Evolutionary conservation across 2,113 vertebrate species (phyloP), one percentile per base, ranked within the genome.

Genomic region (Naja naja): DNA sequence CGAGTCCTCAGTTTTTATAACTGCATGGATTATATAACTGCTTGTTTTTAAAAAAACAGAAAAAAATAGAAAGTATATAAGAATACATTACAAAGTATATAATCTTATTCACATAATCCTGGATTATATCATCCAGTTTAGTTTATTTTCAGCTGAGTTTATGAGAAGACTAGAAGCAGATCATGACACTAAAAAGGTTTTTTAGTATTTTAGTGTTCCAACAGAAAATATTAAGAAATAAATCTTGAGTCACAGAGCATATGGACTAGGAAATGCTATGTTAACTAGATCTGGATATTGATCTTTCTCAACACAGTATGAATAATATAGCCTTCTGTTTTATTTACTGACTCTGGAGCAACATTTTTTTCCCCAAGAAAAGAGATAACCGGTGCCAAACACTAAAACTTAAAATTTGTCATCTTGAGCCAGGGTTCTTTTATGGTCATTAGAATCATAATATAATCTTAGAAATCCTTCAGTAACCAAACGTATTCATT

Each of bases 1-100:
- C 91, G 91, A 5, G 92, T 94, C 96, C 92, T 92, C 94, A 95
- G 94, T 93, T 95, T 94, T 86, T 96, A 90, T 95, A 94, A 60
- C 88, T 92, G 93, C 0, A 91, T n/a, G 9, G 54, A 93, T 91
- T 94, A 43, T 81, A 81, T 94, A 94, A 95, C 87, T 92, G 56
- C 69, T 95, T 16, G 93, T 91, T 18, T 91, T 56, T 92, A 12
- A 39, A 22, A 81, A 22, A 39, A 3, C 18, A 39, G 2, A 39
- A 39, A 49, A 64, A 12, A 94, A 87, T 94, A 94, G 93, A 89
- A 92, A 27, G 30, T 6, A 34, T 18, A 27, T 88, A 69, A 92
- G 89, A 93, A 47, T 64, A 94, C 94, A 92, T 92, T 56, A 95
- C 58, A 94, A 94, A 49, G n/a, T 95, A 91, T 89, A 64, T 88